Evolutionary conservation across 2,888 invertebrate species (phyloP), one percentile per base, ranked within the genome.

Genomic region (Lepidocyrtoides sp.): DNA sequence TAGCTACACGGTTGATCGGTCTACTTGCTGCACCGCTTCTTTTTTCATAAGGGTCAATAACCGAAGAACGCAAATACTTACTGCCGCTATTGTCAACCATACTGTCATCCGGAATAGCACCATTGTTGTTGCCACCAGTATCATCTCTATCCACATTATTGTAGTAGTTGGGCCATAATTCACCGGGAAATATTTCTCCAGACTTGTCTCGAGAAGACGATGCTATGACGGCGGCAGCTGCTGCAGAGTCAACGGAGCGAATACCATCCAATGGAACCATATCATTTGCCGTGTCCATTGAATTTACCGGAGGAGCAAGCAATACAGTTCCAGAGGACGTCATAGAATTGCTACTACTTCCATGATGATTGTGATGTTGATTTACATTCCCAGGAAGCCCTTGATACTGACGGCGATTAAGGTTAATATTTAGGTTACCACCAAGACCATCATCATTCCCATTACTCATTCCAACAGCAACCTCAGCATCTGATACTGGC

Each of bases 401-500:
- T 84, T 83, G 89, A 20, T 91, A 91, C 60, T 92, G 84, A 36
- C 93, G 92, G 32, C 93, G 86, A 81, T 93, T 92, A 20, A 93
- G 77, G 89, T 93, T 93, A 14, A 93, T 93, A 54, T 92, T 89
- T 7, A 91, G 75, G 29, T 92, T 86, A 44, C 84, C 69, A 29
- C 89, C 26, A 44, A 90, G 83, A 60, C 72, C 90, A 91, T 90
- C 81, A 20, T 82, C 86, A 66, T 92, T 92, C 32, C 92, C 92
- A 86, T 92, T 92, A 69, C 92, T 92, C 92, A 90, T 92, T 51
- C 92, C 92, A 36, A 85, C 81, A 57, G 91, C 89, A 60, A 92
- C 87, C 36, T 92, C 90, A n/a, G 82, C 85, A 44, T 90, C 92
- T 17, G 90, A 79, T 26, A 92, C 87, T 32, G 92, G 89, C 60